Conservation (phyloP, 53 echinoderm and acorn worm species). For the Paelopatides confundens region DNA sequence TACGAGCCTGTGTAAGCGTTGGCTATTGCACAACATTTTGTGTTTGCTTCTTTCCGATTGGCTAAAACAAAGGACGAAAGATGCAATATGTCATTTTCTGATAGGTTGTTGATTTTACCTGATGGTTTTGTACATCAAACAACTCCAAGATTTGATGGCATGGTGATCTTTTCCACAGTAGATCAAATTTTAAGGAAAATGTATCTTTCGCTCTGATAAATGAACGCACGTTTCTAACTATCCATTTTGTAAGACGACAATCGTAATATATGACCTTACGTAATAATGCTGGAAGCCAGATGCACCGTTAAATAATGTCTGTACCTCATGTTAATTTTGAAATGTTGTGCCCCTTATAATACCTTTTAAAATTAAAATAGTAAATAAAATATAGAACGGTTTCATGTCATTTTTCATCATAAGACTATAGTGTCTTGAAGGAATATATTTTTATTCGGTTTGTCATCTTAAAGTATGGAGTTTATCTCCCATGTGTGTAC, state of each 20-base stretch:
- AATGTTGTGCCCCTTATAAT: too few relatives aligned
- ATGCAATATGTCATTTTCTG: neutral
- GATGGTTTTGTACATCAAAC: neutral
- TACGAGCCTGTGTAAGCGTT: neutral
- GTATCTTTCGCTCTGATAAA: neutral
- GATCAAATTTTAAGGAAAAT: neutral
- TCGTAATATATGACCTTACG: neutral
- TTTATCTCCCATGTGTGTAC: neutral
- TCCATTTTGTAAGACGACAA: neutral
- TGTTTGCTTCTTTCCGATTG: slow-evolving; percentile 29
- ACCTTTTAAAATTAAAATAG: too few relatives aligned
- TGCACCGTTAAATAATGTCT: too few relatives aligned
- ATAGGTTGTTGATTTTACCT: neutral
- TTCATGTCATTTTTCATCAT: too few relatives aligned
- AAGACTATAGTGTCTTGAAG: too few relatives aligned
- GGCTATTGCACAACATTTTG: slow-evolving; percentile 48
- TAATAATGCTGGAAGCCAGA: neutral
- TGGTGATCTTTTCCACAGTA: neutral
- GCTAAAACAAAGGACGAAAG: neutral
- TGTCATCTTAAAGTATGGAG: neutral
- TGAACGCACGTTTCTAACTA: neutral
- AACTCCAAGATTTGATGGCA: neutral
- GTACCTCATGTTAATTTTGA: too few relatives aligned
- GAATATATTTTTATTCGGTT: neutral
- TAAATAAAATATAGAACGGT: too few relatives aligned